Conservation (phyloP, 2,888 invertebrate genomes). For the Bombyx huttoni region DNA sequence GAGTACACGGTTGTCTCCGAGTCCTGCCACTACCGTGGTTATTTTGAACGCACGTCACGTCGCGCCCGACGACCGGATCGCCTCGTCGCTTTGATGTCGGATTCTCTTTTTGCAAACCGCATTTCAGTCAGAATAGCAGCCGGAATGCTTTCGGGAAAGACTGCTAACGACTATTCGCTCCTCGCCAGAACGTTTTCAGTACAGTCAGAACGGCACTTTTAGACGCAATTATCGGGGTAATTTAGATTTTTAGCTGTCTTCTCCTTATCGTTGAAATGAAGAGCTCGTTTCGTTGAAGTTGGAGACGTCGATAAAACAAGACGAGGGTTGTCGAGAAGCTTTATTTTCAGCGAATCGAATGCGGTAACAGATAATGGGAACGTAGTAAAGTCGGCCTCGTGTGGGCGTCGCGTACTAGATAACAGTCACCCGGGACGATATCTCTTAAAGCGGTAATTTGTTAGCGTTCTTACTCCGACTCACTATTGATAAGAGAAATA, state of each 20-base stretch:
- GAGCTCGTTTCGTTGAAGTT: constrained; percentile 23
- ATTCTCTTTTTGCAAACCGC: constrained; percentile 66
- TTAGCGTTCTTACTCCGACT: constrained; percentile 36
- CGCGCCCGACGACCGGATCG: constrained; percentile 44
- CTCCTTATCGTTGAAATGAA: constrained; percentile 8
- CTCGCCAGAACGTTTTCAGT: constrained; percentile 28
- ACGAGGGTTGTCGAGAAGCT: constrained; percentile 32
- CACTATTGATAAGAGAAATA: constrained; percentile 38
- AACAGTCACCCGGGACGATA: constrained; percentile 36
- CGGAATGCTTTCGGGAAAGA: constrained; percentile 62
- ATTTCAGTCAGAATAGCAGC: constrained; percentile 47
- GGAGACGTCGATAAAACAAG: constrained; percentile 23
- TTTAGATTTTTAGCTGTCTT: constrained; percentile 4
- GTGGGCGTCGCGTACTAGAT: constrained; percentile 50
- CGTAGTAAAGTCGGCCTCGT: constrained; percentile 42
- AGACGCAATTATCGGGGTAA: constrained; percentile 35
- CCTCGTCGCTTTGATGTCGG: constrained; percentile 62
- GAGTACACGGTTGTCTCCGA: constrained; percentile 39
- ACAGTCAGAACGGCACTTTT: constrained; percentile 21
- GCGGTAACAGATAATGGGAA: constrained; percentile 51
- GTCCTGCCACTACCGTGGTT: constrained; percentile 30
- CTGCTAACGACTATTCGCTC: constrained; percentile 30
- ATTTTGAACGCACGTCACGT: constrained; percentile 67
- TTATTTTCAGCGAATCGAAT: constrained; percentile 53
- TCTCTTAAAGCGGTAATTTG: constrained; percentile 59